Conservation (phyloP, 2,797 vertebrate species). For the Centroberyx gerrardi region DNA sequence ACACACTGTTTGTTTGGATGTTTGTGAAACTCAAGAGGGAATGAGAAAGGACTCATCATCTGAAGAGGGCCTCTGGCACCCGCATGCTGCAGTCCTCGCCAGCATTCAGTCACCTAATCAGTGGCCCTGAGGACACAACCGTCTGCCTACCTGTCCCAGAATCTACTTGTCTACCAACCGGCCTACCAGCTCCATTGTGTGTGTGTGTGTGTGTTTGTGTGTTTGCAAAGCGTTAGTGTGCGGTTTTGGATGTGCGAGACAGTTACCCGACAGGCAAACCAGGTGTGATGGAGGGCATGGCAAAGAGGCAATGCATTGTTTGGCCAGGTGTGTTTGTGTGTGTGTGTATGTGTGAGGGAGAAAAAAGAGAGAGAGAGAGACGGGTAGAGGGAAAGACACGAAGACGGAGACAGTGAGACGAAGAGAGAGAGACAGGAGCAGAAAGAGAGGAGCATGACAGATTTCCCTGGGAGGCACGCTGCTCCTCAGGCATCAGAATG, state of each 20-base stretch:
- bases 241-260: slow-evolving; percentile 50
- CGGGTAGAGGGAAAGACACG: slow-evolving; percentile 18
- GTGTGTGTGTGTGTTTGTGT: slow-evolving; percentile 40
- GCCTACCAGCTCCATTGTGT: slow-evolving; percentile 12
- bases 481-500: slow-evolving; percentile 58
- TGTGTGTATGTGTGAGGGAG: not conserved
- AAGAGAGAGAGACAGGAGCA: slow-evolving; percentile 19
- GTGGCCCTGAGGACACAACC: slow-evolving; percentile 50
- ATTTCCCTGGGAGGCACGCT: slow-evolving; percentile 55
- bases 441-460: slow-evolving; percentile 62
- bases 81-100: slow-evolving; percentile 4
- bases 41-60: slow-evolving; percentile 22
- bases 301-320: slow-evolving; percentile 67
- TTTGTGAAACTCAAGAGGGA: slow-evolving; percentile 27
- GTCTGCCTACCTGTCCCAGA: slow-evolving; percentile 38
- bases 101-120: slow-evolving; percentile 60
- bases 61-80: slow-evolving; percentile 33
- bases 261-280: slow-evolving; percentile 58
- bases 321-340: slow-evolving; percentile 59
- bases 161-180: slow-evolving; percentile 38
- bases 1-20: not conserved
- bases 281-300: slow-evolving; percentile 65
- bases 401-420: not conserved
- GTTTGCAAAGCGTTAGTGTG: slow-evolving; percentile 40
- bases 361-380: slow-evolving; percentile 6